A percentile compares a stretch with the other conserved stretches of the same genome.
Conservation (phyloP, 2,113 vertebrate genomes). For the Rhagologus leucostigma region DNA sequence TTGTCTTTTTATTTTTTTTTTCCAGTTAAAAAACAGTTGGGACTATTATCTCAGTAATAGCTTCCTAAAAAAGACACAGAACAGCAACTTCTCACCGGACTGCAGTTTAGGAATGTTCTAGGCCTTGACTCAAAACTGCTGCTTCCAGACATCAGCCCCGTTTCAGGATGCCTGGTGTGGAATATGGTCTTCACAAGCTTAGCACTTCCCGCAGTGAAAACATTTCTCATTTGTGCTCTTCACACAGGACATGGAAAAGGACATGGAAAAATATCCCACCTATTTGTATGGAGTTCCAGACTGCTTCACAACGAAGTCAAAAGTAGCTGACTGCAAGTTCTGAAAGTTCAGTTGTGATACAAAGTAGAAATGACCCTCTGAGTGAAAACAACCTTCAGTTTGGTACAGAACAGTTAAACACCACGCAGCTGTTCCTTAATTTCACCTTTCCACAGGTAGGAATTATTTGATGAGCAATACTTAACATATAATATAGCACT, state of each 20-base stretch:
- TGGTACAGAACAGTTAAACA: not conserved
- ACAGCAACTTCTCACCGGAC: constrained; percentile 15
- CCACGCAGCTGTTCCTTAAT: not conserved
- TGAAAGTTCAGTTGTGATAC: constrained; percentile 47
- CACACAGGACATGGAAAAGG: not conserved
- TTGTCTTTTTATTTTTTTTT: constrained; percentile 43
- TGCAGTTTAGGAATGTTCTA: constrained; percentile 45
- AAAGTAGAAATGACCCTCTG: constrained; percentile 45
- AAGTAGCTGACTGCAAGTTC: not conserved
- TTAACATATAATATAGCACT: constrained; percentile 7
- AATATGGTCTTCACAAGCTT: not conserved
- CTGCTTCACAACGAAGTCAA: not conserved
- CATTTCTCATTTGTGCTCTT: constrained; percentile 22
- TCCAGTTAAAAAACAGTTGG: constrained; percentile 54
- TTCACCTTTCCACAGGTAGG: constrained; percentile 33
- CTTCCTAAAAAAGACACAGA: constrained; percentile 50
- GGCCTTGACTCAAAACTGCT: constrained; percentile 20
- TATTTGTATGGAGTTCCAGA: not conserved
- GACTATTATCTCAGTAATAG: constrained; percentile 33
- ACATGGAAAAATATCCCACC: not conserved
- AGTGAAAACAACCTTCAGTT: constrained; percentile 38
- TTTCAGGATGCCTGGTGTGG: not conserved
- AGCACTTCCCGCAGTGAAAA: not conserved
- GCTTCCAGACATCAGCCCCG: not conserved
- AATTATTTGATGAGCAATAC: constrained; percentile 23